These are phyloP conservation scores for Eristalis tenax DNA, from an alignment of 2,888 invertebrate species.

Conservation along the genomic window DNA sequence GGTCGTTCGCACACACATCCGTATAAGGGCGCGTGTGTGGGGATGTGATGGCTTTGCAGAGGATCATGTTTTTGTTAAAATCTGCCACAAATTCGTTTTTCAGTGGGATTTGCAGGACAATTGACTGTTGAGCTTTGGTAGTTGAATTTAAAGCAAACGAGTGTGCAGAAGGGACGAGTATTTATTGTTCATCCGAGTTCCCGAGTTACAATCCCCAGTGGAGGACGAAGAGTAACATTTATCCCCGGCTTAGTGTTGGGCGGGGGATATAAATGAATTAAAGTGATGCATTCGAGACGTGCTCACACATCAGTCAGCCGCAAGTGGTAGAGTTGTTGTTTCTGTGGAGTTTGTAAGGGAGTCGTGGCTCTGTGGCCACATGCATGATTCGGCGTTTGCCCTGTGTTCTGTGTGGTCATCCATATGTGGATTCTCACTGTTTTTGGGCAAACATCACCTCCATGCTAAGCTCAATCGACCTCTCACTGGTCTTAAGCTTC, in stretches of 20 bases:
- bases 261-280: neutral
- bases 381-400: too few species aligned
- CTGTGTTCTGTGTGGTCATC: too few species aligned
- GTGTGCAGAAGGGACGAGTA: neutral
- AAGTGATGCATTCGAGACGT: neutral
- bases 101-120: neutral
- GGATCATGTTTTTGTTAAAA: neutral
- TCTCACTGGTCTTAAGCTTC: too few species aligned
- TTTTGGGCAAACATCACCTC: too few species aligned
- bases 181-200: too few species aligned
- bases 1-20: neutral
- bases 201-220: neutral
- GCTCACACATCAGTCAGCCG: neutral
- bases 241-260: neutral
- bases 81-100: neutral
- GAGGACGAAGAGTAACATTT: neutral
- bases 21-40: neutral
- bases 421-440: too few species aligned
- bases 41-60: neutral
- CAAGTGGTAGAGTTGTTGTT: neutral
- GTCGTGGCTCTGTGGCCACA: neutral
- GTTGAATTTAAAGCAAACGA: neutral
- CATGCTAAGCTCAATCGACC: too few species aligned
- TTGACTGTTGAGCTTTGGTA: neutral
- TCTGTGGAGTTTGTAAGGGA: neutral